Percentiles rank a stretch among this genome's conserved stretches.
Conservation (phyloP, 2,888 invertebrate genomes). For the Cosmorhoe ocellata region DNA sequence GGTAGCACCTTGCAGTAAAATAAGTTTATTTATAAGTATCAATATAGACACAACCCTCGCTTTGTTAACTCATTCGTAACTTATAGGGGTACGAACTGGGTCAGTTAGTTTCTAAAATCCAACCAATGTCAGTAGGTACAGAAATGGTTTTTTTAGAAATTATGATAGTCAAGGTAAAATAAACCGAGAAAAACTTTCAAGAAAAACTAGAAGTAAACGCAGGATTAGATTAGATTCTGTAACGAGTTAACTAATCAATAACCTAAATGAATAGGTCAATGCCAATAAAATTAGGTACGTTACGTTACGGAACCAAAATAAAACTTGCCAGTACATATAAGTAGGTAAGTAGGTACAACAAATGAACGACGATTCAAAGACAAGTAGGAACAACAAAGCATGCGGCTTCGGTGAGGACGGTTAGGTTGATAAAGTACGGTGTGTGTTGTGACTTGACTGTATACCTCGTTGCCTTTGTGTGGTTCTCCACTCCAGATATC, state of each 20-base stretch:
- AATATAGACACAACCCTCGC: background rate
- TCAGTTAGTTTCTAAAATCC: background rate
- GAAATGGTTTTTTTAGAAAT: constrained; percentile 6
- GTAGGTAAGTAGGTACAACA: no score
- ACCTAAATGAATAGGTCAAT: no score
- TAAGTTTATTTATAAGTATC: no score
- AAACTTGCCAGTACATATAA: constrained; percentile 15
- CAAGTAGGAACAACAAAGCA: constrained; percentile 38
- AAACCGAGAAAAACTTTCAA: constrained; percentile 13
- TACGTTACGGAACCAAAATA: constrained; percentile 22
- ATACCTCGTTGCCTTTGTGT: constrained; percentile 73
- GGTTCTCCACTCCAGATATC: constrained; percentile 77
- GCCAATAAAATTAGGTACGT: no score
- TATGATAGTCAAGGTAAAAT: constrained; percentile 18
- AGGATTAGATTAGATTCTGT: constrained; percentile 2
- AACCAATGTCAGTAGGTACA: no score
- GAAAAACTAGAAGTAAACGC: constrained; percentile 1
- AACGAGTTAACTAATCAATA: constrained; percentile 3
- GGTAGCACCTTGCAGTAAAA: no score
- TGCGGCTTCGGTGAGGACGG: constrained; percentile 37
- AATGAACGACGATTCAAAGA: no score
- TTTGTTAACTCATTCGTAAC: background rate
- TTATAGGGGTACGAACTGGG: constrained; percentile 1
- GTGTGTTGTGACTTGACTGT: constrained; percentile 22
- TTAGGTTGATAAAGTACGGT: constrained; percentile 28